Evolutionary conservation across 2,888 invertebrate species (phyloP).

Genomic region (Venusia cambrica): DNA sequence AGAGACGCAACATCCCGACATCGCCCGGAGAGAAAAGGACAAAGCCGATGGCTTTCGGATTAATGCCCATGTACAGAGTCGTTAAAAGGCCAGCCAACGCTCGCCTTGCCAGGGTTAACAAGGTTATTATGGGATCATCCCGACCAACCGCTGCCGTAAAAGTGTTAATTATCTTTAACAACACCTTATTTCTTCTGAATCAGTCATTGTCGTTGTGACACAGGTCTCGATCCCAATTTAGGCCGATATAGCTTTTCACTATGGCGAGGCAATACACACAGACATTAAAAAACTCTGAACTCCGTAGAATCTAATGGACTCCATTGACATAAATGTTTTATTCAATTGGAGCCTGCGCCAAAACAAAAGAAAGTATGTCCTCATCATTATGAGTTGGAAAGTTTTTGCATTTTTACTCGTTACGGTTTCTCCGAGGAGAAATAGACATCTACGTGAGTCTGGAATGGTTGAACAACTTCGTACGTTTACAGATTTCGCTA

Average conservation of each 20-base stretch:
- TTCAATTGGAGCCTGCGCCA: slow-evolving; percentile 71
- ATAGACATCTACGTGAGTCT: slow-evolving; percentile 46
- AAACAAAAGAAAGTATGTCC: slow-evolving; percentile 73
- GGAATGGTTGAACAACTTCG: slow-evolving; percentile 20
- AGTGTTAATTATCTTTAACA: slow-evolving; percentile 77
- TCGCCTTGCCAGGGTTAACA: slow-evolving; percentile 78
- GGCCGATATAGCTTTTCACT: slow-evolving; percentile 33
- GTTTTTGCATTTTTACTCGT: slow-evolving; percentile 71
- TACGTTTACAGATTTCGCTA: slow-evolving; percentile 18
- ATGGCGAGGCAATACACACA: slow-evolving; percentile 43
- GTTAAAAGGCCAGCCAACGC: slow-evolving; percentile 77
- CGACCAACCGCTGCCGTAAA: slow-evolving; percentile 75
- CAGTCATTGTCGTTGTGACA: no score
- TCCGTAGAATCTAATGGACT: slow-evolving; percentile 68
- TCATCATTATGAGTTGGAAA: slow-evolving; percentile 70
- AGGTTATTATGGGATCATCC: slow-evolving; percentile 81
- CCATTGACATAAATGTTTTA: slow-evolving; percentile 79
- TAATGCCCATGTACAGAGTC: slow-evolving; percentile 77
- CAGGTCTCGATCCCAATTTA: slow-evolving; percentile 26
- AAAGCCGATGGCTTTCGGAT: slow-evolving; percentile 77
- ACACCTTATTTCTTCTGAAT: slow-evolving; percentile 61
- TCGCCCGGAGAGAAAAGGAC: slow-evolving; percentile 60
- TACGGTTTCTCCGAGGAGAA: slow-evolving; percentile 47
- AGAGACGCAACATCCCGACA: slow-evolving; percentile 58
- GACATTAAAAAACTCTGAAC: slow-evolving; percentile 58